Percentiles rank a stretch among this genome's conserved stretches.
phyloP scores from a whole-genome alignment of 2,888 invertebrate genomes.

The Diaprepes abbreviatus region DNA sequence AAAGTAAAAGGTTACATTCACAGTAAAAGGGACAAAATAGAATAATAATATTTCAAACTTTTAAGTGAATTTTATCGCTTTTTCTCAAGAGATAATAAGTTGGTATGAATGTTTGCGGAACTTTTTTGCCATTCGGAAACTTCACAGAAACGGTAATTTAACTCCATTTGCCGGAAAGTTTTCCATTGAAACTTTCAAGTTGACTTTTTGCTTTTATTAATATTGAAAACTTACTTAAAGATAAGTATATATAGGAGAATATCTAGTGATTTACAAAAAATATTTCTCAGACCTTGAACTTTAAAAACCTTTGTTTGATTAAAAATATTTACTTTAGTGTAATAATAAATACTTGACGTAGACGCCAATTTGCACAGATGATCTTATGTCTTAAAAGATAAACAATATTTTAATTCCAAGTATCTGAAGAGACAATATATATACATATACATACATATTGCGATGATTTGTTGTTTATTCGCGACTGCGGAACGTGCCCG shows the following conservation, averaged over 20 bases:
- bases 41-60: constrained; percentile 36
- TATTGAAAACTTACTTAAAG: constrained; percentile 29
- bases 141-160: constrained; percentile 45
- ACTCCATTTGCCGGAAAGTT: constrained; percentile 36
- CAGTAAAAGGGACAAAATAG: constrained; percentile 2
- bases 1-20: background rate
- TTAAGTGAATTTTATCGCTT: constrained; percentile 43
- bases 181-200: constrained; percentile 38
- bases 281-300: no score
- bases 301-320: no score
- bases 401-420: no score
- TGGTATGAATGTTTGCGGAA: constrained; percentile 44
- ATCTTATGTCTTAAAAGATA: no score
- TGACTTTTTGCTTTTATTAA: constrained; percentile 35
- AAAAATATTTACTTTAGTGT: no score
- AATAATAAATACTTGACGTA: no score
- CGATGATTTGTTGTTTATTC: no score
- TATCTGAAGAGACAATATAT: no score
- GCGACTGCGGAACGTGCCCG: no score
- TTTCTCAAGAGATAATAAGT: constrained; percentile 44
- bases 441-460: no score
- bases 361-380: no score
- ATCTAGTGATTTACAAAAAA: background rate
- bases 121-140: constrained; percentile 39
- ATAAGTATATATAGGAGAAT: constrained; percentile 4